Conservation (phyloP, 2,888 invertebrate species). For the Drosophila buzzatii region DNA sequence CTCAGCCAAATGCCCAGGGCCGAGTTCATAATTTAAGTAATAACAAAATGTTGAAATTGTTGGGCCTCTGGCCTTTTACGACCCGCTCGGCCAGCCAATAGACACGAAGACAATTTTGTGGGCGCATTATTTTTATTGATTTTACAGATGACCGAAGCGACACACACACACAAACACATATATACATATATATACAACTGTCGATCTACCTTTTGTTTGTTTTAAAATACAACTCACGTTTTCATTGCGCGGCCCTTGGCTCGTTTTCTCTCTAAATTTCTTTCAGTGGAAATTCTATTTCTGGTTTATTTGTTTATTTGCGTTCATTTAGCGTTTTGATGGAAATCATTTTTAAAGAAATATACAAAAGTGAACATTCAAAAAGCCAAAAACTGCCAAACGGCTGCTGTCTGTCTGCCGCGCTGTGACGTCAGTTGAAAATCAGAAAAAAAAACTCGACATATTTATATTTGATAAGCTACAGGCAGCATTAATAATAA, state of each 20-base stretch:
- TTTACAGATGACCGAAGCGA: constrained; percentile 32
- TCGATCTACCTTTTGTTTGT: constrained; percentile 34
- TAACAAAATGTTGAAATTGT: constrained; percentile 47
- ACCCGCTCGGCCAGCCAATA: constrained; percentile 23
- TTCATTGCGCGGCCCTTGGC: constrained; percentile 33
- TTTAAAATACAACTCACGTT: constrained; percentile 66
- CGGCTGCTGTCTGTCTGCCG: constrained; percentile 52
- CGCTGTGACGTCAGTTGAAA: constrained; percentile 60
- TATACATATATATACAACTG: not conserved
- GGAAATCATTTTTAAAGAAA: constrained; percentile 65
- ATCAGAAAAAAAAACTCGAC: not conserved
- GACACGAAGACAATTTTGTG: constrained; percentile 53
- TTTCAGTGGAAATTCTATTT: constrained; percentile 69
- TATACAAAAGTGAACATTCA: constrained; percentile 35
- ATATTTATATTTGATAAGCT: constrained; percentile 33
- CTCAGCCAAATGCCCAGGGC: constrained; percentile 25
- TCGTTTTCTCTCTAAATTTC: constrained; percentile 60
- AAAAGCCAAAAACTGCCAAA: constrained; percentile 32
- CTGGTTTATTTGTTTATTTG: constrained; percentile 67
- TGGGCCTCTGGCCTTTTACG: constrained; percentile 24
- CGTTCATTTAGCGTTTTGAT: constrained; percentile 63
- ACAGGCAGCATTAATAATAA: constrained; percentile 21
- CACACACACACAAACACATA: not conserved
- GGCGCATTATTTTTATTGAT: constrained; percentile 59
- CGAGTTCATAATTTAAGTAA: constrained; percentile 69